Evolutionary conservation across 2,888 invertebrate species (phyloP).

Genomic region (Cremastinae sp.): DNA sequence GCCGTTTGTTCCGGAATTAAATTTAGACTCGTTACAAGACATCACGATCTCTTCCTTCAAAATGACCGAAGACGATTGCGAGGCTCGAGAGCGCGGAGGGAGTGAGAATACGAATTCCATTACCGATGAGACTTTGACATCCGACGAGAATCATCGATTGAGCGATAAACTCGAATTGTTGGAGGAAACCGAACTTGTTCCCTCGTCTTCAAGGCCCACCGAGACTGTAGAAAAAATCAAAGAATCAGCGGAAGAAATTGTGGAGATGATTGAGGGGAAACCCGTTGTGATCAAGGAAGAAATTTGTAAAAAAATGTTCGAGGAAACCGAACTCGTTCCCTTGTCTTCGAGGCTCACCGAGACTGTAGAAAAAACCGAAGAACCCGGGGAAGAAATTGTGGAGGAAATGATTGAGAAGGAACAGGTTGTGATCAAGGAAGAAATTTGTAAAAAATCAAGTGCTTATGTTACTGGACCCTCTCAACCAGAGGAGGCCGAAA

Average conservation of each 20-base stretch:
- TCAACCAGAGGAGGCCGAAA: slow-evolving; percentile 2
- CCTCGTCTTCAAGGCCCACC: slow-evolving; percentile 25
- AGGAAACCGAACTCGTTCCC: slow-evolving; percentile 38
- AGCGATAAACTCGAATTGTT: slow-evolving; percentile 20
- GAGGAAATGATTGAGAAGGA: slow-evolving; percentile 51
- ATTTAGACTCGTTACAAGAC: slow-evolving; percentile 75
- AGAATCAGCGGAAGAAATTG: slow-evolving; percentile 13
- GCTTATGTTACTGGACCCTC: slow-evolving; percentile 48
- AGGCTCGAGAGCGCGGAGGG: slow-evolving; percentile 46
- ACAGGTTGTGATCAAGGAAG: slow-evolving; percentile 48
- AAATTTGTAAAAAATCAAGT: slow-evolving; percentile 52
- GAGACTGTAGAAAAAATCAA: slow-evolving; percentile 5
- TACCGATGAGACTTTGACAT: slow-evolving; percentile 60
- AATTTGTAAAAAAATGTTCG: slow-evolving; percentile 43
- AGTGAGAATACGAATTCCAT: slow-evolving; percentile 62
- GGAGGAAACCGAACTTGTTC: slow-evolving; percentile 44
- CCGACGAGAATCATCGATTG: slow-evolving; percentile 58
- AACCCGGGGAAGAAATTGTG: slow-evolving; percentile 14
- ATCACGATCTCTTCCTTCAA: slow-evolving; percentile 73
- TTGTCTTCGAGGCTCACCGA: slow-evolving; percentile 34
- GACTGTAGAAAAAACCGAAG: background rate
- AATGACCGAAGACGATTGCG: slow-evolving; percentile 67
- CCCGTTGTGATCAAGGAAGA: slow-evolving; percentile 52
- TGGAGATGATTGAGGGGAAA: slow-evolving; percentile 48
- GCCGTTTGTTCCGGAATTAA: slow-evolving; percentile 75